Percentiles rank a stretch among this genome's conserved stretches.
These are phyloP conservation scores for Drosophila mercatorum DNA, from an alignment of 2,888 invertebrate species.

Conservation along the genomic window DNA sequence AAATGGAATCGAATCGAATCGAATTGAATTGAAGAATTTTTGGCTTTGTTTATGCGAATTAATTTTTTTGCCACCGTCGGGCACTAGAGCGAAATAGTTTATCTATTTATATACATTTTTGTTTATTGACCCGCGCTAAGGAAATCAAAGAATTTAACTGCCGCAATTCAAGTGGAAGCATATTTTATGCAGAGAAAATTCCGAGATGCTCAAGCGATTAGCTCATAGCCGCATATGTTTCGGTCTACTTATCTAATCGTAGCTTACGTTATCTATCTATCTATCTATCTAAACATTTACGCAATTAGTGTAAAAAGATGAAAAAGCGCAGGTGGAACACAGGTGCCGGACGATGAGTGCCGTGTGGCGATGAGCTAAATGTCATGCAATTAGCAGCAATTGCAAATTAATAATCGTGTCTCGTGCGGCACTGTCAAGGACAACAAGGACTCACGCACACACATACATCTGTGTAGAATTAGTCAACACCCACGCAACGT, in stretches of 20 bases:
- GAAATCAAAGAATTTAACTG: slow-evolving; percentile 34
- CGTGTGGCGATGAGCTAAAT: slow-evolving; percentile 13
- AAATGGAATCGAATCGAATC: not conserved
- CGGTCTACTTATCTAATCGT: slow-evolving; percentile 67
- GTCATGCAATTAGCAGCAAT: slow-evolving; percentile 77
- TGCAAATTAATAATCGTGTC: slow-evolving; percentile 78
- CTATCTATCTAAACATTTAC: slow-evolving; percentile 43
- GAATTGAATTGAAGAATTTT: not conserved
- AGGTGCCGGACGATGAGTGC: not conserved
- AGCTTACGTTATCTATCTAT: slow-evolving; percentile 52
- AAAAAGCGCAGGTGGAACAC: slow-evolving; percentile 23
- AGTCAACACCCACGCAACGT: slow-evolving; percentile 47
- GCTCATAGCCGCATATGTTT: slow-evolving; percentile 35
- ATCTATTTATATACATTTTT: slow-evolving; percentile 28
- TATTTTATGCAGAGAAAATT: slow-evolving; percentile 17
- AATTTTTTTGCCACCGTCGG: not conserved
- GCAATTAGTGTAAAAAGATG: slow-evolving; percentile 58
- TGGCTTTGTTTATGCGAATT: slow-evolving; percentile 17
- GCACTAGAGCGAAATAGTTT: slow-evolving; percentile 11
- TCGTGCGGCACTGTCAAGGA: slow-evolving; percentile 64
- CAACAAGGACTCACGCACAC: slow-evolving; percentile 49
- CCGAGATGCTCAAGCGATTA: slow-evolving; percentile 40
- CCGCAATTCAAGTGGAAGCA: slow-evolving; percentile 53
- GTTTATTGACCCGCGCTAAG: slow-evolving; percentile 9
- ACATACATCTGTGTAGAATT: slow-evolving; percentile 17